Conservation (phyloP, 1,140 invertebrate species). For the Drosophila bifasciata region DNA sequence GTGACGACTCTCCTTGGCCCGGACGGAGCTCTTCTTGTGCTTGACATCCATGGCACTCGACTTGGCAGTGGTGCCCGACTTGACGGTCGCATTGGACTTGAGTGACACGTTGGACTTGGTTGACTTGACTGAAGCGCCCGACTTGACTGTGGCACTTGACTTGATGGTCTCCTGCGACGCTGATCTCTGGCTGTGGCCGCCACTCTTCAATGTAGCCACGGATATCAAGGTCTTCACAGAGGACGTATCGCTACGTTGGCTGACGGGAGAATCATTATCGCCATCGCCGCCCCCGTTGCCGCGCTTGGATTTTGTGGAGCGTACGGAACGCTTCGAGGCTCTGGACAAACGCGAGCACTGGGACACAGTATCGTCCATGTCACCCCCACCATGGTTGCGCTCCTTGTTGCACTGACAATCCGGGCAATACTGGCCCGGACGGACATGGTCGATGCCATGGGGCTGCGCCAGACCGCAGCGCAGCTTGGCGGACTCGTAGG, state of each 20-base stretch:
- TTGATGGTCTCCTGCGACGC: slow-evolving; percentile 27
- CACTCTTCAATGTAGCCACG: not conserved
- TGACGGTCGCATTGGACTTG: slow-evolving; percentile 19
- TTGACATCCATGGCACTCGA: not conserved
- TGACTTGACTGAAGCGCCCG: slow-evolving; percentile 19
- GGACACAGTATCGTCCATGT: not conserved
- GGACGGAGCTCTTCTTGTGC: not conserved
- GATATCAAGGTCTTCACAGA: slow-evolving; percentile 10
- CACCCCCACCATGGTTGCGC: not conserved
- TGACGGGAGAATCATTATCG: slow-evolving; percentile 8
- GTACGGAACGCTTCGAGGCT: slow-evolving; percentile 2
- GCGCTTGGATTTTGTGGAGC: not conserved
- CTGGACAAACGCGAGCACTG: not conserved
- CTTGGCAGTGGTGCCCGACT: not conserved
- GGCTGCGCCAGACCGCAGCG: slow-evolving; percentile 32
- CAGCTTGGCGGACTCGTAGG: not conserved
- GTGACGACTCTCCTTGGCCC: not conserved
- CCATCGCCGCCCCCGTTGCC: too few species aligned
- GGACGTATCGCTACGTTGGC: slow-evolving; percentile 25
- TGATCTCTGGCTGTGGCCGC: slow-evolving; percentile 8
- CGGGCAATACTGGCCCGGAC: not conserved
- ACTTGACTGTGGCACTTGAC: slow-evolving; percentile 26
- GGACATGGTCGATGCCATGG: not conserved
- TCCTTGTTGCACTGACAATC: not conserved
- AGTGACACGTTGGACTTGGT: slow-evolving; percentile 24